Evolutionary conservation across 1,140 invertebrate species (phyloP).

Genomic region (Subanguina moxae): DNA sequence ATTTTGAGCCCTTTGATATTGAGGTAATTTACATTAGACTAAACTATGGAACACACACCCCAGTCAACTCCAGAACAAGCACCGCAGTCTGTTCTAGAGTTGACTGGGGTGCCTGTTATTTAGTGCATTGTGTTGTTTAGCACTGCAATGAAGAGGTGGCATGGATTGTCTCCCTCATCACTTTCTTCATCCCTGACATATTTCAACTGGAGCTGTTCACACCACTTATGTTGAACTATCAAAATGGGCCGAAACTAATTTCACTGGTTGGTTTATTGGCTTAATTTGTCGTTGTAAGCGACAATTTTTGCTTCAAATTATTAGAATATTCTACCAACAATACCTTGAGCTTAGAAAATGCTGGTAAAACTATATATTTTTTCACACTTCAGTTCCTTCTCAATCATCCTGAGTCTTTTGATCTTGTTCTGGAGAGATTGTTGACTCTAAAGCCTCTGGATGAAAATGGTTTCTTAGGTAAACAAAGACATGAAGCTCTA

Average conservation of each 20-base stretch:
- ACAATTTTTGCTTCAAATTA: too few relatives aligned
- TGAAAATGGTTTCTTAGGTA: not conserved
- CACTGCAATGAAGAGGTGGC: slow-evolving; percentile 23
- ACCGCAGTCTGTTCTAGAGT: too few relatives aligned
- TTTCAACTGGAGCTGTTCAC: slow-evolving; percentile 14
- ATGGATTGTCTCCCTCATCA: slow-evolving; percentile 21
- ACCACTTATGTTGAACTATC: slow-evolving; percentile 7
- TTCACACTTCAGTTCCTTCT: slow-evolving; percentile 17
- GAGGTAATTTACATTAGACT: not conserved
- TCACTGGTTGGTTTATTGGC: slow-evolving; percentile 10
- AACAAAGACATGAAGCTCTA: slow-evolving; percentile 9
- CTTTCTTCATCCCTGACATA: slow-evolving; percentile 14
- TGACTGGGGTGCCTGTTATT: too few relatives aligned
- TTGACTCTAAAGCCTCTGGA: not conserved
- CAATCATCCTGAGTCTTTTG: slow-evolving; percentile 20
- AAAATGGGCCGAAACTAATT: slow-evolving; percentile 12
- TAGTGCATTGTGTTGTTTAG: too few relatives aligned
- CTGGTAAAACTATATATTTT: not conserved
- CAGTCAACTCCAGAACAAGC: too few relatives aligned
- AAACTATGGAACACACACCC: too few relatives aligned
- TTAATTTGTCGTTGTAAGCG: too few relatives aligned
- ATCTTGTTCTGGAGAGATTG: slow-evolving; percentile 5
- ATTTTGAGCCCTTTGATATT: slow-evolving; percentile 16
- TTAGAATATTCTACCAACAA: too few relatives aligned
- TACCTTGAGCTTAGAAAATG: too few relatives aligned